A percentile compares a stretch with the other conserved stretches of the same genome.
Conservation (phyloP, 2,888 invertebrate genomes). For the Sesia bembeciformis region DNA sequence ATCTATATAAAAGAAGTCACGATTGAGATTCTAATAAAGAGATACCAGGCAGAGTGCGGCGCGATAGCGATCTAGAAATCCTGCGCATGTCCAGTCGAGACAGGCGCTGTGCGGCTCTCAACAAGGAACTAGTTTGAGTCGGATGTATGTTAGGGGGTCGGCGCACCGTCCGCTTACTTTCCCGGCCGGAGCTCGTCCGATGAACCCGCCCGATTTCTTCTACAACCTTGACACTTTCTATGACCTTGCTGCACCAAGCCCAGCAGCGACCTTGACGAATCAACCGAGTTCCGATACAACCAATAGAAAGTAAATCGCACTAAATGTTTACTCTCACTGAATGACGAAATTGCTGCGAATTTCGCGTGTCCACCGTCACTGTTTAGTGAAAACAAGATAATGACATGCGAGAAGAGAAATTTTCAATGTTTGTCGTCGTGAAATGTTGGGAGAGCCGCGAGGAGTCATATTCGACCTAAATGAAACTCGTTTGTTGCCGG, state of each 20-base stretch:
- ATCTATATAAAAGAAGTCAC: slow-evolving; percentile 10
- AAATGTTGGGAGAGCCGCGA: slow-evolving; percentile 64
- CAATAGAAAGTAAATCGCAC: slow-evolving; percentile 58
- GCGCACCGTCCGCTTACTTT: slow-evolving; percentile 55
- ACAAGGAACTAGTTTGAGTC: slow-evolving; percentile 51
- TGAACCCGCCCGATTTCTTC: slow-evolving; percentile 68
- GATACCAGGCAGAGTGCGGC: slow-evolving; percentile 18
- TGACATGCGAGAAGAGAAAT: slow-evolving; percentile 73
- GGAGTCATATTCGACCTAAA: slow-evolving; percentile 59
- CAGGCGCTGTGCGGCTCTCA: slow-evolving; percentile 23
- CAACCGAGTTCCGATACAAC: slow-evolving; percentile 23
- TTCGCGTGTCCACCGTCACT: slow-evolving; percentile 49
- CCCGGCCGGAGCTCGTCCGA: slow-evolving; percentile 54
- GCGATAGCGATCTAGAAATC: slow-evolving; percentile 33
- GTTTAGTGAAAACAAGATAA: slow-evolving; percentile 66
- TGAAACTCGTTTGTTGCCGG: slow-evolving; percentile 59
- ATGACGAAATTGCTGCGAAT: slow-evolving; percentile 53
- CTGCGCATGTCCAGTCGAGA: slow-evolving; percentile 17
- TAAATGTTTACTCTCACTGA: slow-evolving; percentile 62
- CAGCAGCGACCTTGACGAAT: slow-evolving; percentile 54
- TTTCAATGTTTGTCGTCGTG: slow-evolving; percentile 65
- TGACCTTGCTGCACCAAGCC: slow-evolving; percentile 50
- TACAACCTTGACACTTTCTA: slow-evolving; percentile 72
- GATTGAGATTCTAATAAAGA: slow-evolving; percentile 19
- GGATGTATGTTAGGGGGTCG: slow-evolving; percentile 69